phyloP scores from a whole-genome alignment of 2,888 invertebrate genomes.

The Trilocha varians region DNA sequence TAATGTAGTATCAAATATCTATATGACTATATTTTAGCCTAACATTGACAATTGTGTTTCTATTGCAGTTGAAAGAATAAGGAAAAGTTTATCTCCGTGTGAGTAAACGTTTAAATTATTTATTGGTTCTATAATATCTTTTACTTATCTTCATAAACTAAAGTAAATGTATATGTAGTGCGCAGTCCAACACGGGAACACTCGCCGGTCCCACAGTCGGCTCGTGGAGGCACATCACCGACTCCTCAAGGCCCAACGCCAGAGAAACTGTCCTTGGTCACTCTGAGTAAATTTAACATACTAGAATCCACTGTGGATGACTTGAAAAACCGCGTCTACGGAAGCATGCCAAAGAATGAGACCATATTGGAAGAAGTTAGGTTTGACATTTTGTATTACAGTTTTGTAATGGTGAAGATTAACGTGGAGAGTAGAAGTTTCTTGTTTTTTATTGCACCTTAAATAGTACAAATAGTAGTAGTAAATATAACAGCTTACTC shows the following conservation, averaged over 20 bases:
- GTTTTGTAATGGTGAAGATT: too few relatives aligned
- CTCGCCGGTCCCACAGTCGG: conserved; percentile 7
- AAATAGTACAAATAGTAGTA: too few relatives aligned
- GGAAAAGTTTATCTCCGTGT: conserved; percentile 28
- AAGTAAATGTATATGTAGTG: neutral
- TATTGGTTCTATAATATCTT: too few relatives aligned
- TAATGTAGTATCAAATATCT: neutral
- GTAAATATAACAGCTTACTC: too few relatives aligned
- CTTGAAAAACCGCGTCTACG: conserved; percentile 50
- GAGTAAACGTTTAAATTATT: too few relatives aligned
- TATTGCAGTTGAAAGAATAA: conserved; percentile 46
- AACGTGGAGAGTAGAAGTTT: neutral
- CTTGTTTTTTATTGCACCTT: neutral
- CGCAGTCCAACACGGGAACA: conserved; percentile 7
- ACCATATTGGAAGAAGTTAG: conserved; percentile 56
- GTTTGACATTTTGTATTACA: conserved; percentile 19
- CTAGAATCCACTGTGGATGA: conserved; percentile 48
- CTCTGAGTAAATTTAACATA: conserved; percentile 55
- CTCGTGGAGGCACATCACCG: neutral
- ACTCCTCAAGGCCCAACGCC: neutral
- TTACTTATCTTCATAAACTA: neutral
- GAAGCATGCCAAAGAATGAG: conserved; percentile 55
- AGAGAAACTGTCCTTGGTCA: conserved; percentile 57
- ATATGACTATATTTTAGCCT: neutral
- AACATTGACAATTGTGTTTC: conserved; percentile 6